A percentile compares a stretch with the other conserved stretches of the same genome.
These are phyloP conservation scores for Sebastes miniatus DNA, from an alignment of 2,797 vertebrate species.

Conservation along the genomic window DNA sequence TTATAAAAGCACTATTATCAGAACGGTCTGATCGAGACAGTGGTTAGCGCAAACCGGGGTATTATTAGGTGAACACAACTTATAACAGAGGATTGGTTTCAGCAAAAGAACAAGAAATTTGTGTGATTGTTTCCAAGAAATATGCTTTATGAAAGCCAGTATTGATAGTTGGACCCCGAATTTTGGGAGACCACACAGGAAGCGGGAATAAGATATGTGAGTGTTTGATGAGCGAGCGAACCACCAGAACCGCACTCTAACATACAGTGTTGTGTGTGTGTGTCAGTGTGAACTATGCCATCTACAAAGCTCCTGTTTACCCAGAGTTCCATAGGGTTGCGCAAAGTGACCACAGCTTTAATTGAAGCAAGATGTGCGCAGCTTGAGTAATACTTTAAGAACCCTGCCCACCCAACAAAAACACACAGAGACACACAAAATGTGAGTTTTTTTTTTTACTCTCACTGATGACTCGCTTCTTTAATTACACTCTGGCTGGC, in stretches of 20 bases:
- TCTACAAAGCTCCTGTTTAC: conserved; percentile 75
- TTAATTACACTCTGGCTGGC: conserved; percentile 61
- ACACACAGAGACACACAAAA: conserved; percentile 38
- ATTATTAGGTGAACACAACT: conserved; percentile 30
- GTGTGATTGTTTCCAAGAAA: conserved; percentile 48
- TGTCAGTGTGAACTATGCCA: conserved; percentile 55
- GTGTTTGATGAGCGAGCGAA: conserved; percentile 56
- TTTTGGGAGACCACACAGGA: conserved; percentile 62
- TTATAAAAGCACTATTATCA: conserved; percentile 46
- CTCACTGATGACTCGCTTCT: conserved; percentile 65
- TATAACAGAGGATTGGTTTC: conserved; percentile 39
- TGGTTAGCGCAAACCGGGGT: conserved; percentile 29
- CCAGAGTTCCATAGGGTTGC: conserved; percentile 73
- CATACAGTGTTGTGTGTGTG: conserved; percentile 13
- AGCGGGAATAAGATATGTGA: conserved; percentile 51
- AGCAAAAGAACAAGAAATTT: conserved; percentile 19
- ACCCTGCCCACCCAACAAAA: conserved; percentile 55
- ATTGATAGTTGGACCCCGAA: conserved; percentile 41
- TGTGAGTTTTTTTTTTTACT: conserved; percentile 34
- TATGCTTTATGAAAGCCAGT: conserved; percentile 49
- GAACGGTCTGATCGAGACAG: conserved; percentile 26
- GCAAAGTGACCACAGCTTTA: conserved; percentile 74
- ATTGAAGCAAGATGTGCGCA: conserved; percentile 78
- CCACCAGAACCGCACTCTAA: conserved; percentile 62
- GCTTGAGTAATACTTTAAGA: conserved; percentile 73